Evolutionary conservation across 2,888 invertebrate genomes (phyloP), one percentile per base, ranked within the genome.

Genomic region (Chesias legatella): DNA sequence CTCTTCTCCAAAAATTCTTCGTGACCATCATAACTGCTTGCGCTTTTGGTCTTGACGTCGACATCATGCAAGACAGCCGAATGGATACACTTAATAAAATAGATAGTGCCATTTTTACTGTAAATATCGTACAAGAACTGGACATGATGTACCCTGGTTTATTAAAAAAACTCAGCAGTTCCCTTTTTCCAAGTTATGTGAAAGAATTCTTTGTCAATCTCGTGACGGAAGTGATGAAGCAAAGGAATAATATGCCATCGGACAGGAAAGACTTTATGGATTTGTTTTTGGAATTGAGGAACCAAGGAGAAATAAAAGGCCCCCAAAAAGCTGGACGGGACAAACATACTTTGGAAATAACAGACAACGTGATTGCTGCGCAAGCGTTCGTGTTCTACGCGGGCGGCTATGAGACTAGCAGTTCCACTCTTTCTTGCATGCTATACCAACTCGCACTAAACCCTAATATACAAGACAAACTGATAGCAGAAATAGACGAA

Each of bases 331-430:
- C 48, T 2, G 38, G 41, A 0, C 47, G 52, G 6, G 49, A 55
- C 1, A 30, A 49, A 10, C 37, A 52, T 3, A n/a, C 35, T 5
- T 8, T 73, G 10, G 65, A 71, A 43, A 45, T 79, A 7, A 69
- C 70, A 2, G 68, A 79, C 0, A 60, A 56, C 9, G 28, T 78
- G 0, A 73, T 82, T 10, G 67, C 70, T 1, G 77, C 83, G 0
- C 83, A 88, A 51, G 75, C 76, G 1, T 79, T 83, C 49, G 60
- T 83, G 8, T 85, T 88, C 51, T 85, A 80, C 41, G 60, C 66
- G 1, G 89, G 74, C 6, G 88, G 88, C 0, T 88, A 78, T 48
- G 88, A 86, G 48, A 85, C 86, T 0, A 79, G 75, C 25, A 76
- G 88, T 0, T 73, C 79, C 0, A 74, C 80, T 0, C 63, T 85